Conservation (phyloP, 2,797 vertebrate species). For the Myotis planiceps region DNA sequence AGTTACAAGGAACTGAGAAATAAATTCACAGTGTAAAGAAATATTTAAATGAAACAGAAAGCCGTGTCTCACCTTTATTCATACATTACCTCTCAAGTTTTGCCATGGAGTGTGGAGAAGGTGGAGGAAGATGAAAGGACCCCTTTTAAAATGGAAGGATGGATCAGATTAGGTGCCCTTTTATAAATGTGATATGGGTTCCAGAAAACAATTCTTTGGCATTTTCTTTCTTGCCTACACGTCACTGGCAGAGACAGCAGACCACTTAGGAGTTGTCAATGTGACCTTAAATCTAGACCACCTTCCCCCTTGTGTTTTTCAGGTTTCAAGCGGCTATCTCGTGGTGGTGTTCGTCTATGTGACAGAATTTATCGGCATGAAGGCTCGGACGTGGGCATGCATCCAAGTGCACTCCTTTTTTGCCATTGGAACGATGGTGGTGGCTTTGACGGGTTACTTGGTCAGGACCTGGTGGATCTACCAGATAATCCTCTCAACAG, state of each 20-base stretch:
- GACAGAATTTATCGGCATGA: conserved; percentile 94
- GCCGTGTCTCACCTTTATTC: not conserved
- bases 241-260: not conserved
- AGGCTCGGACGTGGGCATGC: conserved; percentile 95
- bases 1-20: not conserved
- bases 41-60: conserved; percentile 10
- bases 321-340: conserved; percentile 95
- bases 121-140: not conserved
- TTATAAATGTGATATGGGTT: not conserved
- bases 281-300: not conserved
- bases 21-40: not conserved
- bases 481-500: conserved; percentile 93
- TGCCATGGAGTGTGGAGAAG: not conserved
- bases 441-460: conserved; percentile 93
- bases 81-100: not conserved
- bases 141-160: not conserved
- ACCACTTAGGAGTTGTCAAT: not conserved
- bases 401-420: conserved; percentile 96
- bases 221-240: conserved; percentile 13
- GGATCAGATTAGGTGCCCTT: not conserved
- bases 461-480: conserved; percentile 95
- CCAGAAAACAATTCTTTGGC: not conserved
- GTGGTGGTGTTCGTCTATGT: conserved; percentile 97
- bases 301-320: conserved; percentile 59
- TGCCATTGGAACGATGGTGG: conserved; percentile 93